These are phyloP conservation scores for Epinephelus moara DNA, from an alignment of 2,113 vertebrate species.

Conservation along the genomic window DNA sequence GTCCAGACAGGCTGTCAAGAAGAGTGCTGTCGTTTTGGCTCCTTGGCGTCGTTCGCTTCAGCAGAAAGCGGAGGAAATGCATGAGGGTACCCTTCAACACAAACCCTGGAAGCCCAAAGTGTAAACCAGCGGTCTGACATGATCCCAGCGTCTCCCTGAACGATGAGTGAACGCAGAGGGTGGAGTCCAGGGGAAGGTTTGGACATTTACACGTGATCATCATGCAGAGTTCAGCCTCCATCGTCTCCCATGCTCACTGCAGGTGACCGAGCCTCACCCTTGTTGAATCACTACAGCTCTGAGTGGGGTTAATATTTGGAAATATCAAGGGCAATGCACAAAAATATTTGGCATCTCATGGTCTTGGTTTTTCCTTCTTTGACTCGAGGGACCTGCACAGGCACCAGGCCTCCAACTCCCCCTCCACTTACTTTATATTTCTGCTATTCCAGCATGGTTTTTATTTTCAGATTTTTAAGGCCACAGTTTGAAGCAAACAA, in stretches of 20 bases:
- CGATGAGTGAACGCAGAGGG: neutral
- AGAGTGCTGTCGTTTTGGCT: neutral
- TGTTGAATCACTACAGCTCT: constrained; percentile 2
- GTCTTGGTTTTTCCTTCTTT: constrained; percentile 3
- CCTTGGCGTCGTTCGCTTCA: neutral
- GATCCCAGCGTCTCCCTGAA: constrained; percentile 23
- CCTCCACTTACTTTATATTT: constrained; percentile 28
- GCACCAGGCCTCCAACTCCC: constrained; percentile 48
- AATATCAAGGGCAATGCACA: constrained; percentile 35
- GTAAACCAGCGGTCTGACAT: constrained; percentile 12
- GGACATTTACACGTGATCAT: constrained; percentile 18
- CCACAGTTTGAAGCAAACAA: constrained; percentile 76
- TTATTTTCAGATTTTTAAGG: constrained; percentile 71
- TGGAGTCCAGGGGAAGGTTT: neutral
- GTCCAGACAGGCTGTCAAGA: neutral
- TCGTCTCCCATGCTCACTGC: neutral
- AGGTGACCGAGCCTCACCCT: constrained; percentile 12
- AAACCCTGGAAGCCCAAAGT: constrained; percentile 30
- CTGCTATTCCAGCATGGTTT: constrained; percentile 32
- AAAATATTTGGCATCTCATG: constrained; percentile 65
- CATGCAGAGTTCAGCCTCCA: constrained; percentile 25
- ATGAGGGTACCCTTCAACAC: constrained; percentile 1
- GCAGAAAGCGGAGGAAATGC: neutral
- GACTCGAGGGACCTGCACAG: constrained; percentile 11
- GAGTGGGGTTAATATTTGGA: constrained; percentile 13